Conservation (phyloP, 2,888 invertebrate genomes). For the Steinernema carpocapsae region DNA sequence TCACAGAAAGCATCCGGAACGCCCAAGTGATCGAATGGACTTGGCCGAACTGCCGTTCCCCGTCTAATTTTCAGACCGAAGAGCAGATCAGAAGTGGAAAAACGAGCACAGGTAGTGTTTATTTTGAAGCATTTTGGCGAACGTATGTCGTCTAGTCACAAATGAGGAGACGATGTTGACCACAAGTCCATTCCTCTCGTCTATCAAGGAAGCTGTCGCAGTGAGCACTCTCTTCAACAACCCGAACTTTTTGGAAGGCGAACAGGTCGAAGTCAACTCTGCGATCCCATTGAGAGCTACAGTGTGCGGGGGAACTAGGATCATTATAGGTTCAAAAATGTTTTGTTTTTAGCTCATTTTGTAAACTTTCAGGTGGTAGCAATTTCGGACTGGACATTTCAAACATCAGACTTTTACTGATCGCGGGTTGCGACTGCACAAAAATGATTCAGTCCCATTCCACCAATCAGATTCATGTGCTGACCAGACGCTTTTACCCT, state of each 20-base stretch:
- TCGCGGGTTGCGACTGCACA: conserved; percentile 15
- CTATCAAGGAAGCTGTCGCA: conserved; percentile 18
- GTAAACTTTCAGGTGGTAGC: conserved; percentile 11
- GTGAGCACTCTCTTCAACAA: conserved; percentile 27
- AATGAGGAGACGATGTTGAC: background rate
- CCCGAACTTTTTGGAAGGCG: conserved; percentile 8
- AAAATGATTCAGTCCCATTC: conserved; percentile 24
- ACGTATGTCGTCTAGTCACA: background rate
- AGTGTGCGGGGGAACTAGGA: conserved; percentile 11
- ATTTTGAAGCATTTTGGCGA: background rate
- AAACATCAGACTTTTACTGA: conserved; percentile 4
- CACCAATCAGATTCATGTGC: conserved; percentile 13
- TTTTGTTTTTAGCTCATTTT: background rate
- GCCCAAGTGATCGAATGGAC: conserved; percentile 20
- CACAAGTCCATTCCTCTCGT: conserved; percentile 6
- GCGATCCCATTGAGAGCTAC: conserved; percentile 20
- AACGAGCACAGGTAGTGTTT: background rate
- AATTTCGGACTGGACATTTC: conserved; percentile 13
- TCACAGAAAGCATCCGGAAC: conserved; percentile 14
- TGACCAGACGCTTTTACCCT: conserved; percentile 4
- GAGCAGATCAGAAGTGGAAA: background rate
- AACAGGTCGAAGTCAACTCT: conserved; percentile 9
- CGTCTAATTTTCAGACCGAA: background rate
- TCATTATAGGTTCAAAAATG: background rate
- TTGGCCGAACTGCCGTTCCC: conserved; percentile 11